Base-by-base conservation (phyloP, 2,888 invertebrate species). In the Ceratothoa steindachneri region DNA sequence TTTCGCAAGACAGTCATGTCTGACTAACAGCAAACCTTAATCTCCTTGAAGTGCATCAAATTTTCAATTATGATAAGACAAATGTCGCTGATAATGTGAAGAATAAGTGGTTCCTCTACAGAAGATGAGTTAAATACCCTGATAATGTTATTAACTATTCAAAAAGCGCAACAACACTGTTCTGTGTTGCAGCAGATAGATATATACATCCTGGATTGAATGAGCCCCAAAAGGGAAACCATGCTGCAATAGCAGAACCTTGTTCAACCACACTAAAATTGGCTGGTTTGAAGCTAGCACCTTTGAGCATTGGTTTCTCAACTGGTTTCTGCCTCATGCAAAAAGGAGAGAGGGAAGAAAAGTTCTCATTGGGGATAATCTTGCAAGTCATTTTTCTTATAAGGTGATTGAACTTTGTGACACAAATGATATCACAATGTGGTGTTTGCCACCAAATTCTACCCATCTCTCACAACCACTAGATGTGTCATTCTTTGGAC, bases 381-480 rank as follows among this genome's bases (percentile, higher is more conserved):
- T 73, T 7, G 7, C 30, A 5, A 30, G 24, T 3, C 69, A 73
- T 29, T 28, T 73, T 7, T 60, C 55, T 9, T 2, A 9, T 28
- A 22, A 69, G 12, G 60, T 69, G 2, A 22, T 73, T 3, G 30
- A 30, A 9, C 9, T 41, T 27, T 69, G 69, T 64, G 69, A 60
- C 27, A 12, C 19, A 27, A 53, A 69, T 30, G 67, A 69, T 51
- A 73, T 73, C 9, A 5, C 28, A 12, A 5, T 69, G 9, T 28
- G 68, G 15, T 73, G 68, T 41, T 51, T 69, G 1, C 69, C 73
- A 7, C 52, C 73, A n/a, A 73, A 73, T 51, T 30, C 30, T 5
- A 73, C 69, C 5, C 60, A 55, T 19, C n/a, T 69, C 2, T 15
- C 31, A 3, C 73, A 73, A 60, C 73, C 73, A 53, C 27, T 69